Evolutionary conservation across 1,140 invertebrate species (phyloP).

Genomic region (Acyrthosiphon pisum): DNA sequence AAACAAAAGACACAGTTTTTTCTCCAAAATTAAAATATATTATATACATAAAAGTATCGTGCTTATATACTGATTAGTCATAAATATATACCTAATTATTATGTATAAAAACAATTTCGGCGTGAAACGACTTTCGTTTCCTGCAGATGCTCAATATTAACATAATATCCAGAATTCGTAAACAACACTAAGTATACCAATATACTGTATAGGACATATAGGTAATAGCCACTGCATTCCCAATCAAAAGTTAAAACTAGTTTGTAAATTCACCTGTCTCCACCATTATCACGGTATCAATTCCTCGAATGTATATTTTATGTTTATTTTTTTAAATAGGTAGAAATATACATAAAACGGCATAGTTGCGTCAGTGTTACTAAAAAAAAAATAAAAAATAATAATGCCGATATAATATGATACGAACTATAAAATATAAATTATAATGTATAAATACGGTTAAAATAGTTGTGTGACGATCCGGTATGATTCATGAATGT

Average conservation of each 20-base stretch:
- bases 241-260: neutral
- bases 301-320: neutral
- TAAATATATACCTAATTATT: neutral
- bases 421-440: neutral
- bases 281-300: neutral
- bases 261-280: slow-evolving; percentile 1
- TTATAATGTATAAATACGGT: neutral
- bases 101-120: neutral
- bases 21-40: neutral
- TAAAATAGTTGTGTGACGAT: too few relatives aligned
- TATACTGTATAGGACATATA: neutral
- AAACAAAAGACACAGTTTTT: neutral
- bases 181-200: neutral
- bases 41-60: neutral
- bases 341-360: neutral
- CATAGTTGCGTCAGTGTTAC: neutral
- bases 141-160: neutral
- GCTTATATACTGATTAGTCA: neutral
- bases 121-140: neutral
- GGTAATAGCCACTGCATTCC: neutral
- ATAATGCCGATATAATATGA: neutral
- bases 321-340: neutral
- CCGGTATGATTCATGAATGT: too few relatives aligned
- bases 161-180: neutral
- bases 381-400: neutral